Evolutionary conservation across 1,140 invertebrate species (phyloP).

Genomic region (Laupala kohalensis): DNA sequence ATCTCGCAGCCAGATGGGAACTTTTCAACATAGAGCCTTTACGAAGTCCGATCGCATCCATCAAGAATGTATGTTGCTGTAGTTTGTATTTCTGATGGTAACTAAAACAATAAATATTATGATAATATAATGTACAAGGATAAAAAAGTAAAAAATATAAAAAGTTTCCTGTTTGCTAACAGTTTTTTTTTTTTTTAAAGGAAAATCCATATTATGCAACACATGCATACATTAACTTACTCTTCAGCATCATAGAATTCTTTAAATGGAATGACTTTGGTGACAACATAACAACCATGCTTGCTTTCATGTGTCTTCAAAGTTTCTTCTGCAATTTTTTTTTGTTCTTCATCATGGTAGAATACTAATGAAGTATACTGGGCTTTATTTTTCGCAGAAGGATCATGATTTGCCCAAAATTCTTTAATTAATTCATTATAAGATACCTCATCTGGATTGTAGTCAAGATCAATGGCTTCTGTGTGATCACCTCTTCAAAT

Average conservation of each 20-base stretch:
- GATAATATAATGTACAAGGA: background rate
- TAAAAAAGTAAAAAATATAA: no score
- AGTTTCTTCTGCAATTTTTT: conserved; percentile 56
- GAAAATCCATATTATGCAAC: no score
- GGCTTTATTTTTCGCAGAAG: conserved; percentile 32
- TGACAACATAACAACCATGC: conserved; percentile 49
- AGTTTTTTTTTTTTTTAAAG: background rate
- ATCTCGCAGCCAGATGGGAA: conserved; percentile 67
- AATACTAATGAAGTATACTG: conserved; percentile 90
- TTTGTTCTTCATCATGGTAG: conserved; percentile 81
- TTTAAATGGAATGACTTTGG: conserved; percentile 55
- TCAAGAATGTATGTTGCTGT: conserved; percentile 62
- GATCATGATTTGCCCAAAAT: conserved; percentile 89
- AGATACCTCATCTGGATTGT: conserved; percentile 59
- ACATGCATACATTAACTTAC: no score
- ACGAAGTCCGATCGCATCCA: conserved; percentile 51
- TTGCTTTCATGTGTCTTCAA: conserved; percentile 44
- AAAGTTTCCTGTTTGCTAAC: no score
- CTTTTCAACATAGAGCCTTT: conserved; percentile 35
- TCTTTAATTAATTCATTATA: conserved; percentile 65
- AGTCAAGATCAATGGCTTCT: conserved; percentile 85
- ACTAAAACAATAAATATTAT: conserved; percentile 31
- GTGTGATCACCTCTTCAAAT: conserved; percentile 79
- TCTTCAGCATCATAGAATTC: conserved; percentile 82
- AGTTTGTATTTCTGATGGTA: conserved; percentile 89